Evolutionary conservation across 2,113 vertebrate species (phyloP), one percentile per base, ranked within the genome.

Genomic region (Malurus melanocephalus): DNA sequence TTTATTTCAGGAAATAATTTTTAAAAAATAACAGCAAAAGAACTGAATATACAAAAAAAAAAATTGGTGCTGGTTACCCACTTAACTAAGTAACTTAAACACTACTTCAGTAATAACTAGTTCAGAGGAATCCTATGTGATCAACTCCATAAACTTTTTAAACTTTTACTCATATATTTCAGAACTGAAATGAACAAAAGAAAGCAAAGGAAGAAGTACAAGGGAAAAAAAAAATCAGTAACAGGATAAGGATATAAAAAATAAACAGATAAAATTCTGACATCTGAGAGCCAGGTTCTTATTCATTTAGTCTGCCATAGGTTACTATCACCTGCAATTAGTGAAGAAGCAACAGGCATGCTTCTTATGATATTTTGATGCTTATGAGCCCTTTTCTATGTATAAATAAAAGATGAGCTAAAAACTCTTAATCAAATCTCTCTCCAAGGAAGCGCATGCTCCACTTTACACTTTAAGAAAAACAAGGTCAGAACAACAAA

Each of bases 251-350:
- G 16, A 62, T 22, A 27, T 1, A 28, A 22, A 69, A 22, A 65
- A 8, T 14, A 48, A 80, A 73, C 4, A 53, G n/a, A 7, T 32
- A 28, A 28, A 77, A 77, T 32, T 77, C 24, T 60, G 19, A 51
- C 21, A 74, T 55, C 27, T 42, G 20, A 72, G 11, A 22, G 32
- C 4, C 6, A 7, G 46, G 9, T 38, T 64, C 43, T 46, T 27
- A 21, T 18, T 76, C n/a, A 19, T 33, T 65, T 46, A 65, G 10
- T 6, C 11, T 38, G 26, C 21, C 15, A 45, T 4, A 17, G 0
- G 0, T 12, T 35, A 68, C 17, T 40, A 75, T 23, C 3, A 6
- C 16, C 11, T 7, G 2, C 26, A 51, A 22, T 61, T 35, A 32
- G 27, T 5, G 16, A 49, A 73, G 40, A 68, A 69, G 51, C 13